Evolutionary conservation across 2,113 vertebrate genomes (phyloP), one percentile per base, ranked within the genome.

Genomic region (Pachyramphus minor): DNA sequence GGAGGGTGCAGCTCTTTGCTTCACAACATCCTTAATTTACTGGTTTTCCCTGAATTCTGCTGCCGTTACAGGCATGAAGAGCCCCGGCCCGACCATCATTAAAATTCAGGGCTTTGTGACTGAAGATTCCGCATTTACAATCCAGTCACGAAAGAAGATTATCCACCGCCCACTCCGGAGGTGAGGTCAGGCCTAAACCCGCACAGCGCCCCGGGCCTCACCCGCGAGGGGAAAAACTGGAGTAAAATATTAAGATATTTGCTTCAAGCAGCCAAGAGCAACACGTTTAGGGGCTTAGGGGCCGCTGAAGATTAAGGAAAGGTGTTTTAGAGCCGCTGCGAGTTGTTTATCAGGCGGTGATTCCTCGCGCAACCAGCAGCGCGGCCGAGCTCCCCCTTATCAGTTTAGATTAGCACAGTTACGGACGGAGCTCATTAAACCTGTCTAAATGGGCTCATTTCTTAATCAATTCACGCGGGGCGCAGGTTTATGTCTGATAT

Each of bases 1-100:
- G 6, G 8, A 31, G 13, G 0, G 9, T 8, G 35, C 28, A 44
- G 47, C 27, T 31, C 0, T 0, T 31, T 69, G 76, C 12, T 49
- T 59, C 67, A 44, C 12, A 82, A 18, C 11, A 63, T 8, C 56
- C 17, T 42, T 31, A 72, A 64, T 64, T 60, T 42, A 56, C 41
- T 24, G 3, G 2, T 19, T 71, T 53, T 59, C 12, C 12, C 67
- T 27, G 50, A n/a, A 45, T 81, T 45, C 9, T 59, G 20, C 80
- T 50, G 33, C 8, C 2, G 28, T 53, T 52, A 33, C 4, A 84
- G 55, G 45, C 17, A 37, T 0, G 2, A 49, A 55, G 31, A 89
- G 55, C 60, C 59, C 50, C 7, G 56, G 41, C 41, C 55, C 22
- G 16, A 41, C 37, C 55, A 39, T 1, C 37, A 45, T 35, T 50